These are phyloP conservation scores for Podarcis raffonei DNA, from an alignment of 2,113 vertebrate genomes.

Conservation along the genomic window DNA sequence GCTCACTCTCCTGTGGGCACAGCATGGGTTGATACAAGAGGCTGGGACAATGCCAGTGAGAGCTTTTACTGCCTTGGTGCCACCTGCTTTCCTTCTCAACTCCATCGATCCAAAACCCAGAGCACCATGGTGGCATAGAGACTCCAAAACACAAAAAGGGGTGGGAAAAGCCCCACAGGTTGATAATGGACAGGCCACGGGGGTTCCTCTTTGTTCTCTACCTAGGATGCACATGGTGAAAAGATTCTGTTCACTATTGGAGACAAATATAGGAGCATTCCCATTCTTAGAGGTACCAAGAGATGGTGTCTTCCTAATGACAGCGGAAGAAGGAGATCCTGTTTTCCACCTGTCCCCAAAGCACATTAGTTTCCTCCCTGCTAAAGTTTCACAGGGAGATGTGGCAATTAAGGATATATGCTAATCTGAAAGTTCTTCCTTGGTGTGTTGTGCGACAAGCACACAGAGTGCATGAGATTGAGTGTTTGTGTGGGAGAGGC, in stretches of 20 bases:
- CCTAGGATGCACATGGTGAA: background rate
- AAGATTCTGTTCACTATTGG: background rate
- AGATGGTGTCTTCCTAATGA: background rate
- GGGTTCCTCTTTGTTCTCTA: background rate
- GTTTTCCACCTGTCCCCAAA: background rate
- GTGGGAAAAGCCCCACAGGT: background rate
- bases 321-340: background rate
- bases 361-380: background rate
- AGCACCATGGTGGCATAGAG: background rate
- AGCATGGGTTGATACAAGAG: slow-evolving; percentile 9
- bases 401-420: background rate
- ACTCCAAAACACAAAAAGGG: background rate
- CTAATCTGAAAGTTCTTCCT: background rate
- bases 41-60: background rate
- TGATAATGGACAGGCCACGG: background rate
- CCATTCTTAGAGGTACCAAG: background rate
- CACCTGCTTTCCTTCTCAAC: background rate
- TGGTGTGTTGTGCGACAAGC: too few relatives aligned
- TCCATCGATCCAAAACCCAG: slow-evolving; percentile 9
- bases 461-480: too few relatives aligned
- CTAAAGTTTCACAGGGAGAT: background rate
- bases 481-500: too few relatives aligned
- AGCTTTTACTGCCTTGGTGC: background rate
- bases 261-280: background rate
- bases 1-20: background rate